Base-by-base conservation (phyloP, 2,797 vertebrate species). In the Gadopsis bispinosus region DNA sequence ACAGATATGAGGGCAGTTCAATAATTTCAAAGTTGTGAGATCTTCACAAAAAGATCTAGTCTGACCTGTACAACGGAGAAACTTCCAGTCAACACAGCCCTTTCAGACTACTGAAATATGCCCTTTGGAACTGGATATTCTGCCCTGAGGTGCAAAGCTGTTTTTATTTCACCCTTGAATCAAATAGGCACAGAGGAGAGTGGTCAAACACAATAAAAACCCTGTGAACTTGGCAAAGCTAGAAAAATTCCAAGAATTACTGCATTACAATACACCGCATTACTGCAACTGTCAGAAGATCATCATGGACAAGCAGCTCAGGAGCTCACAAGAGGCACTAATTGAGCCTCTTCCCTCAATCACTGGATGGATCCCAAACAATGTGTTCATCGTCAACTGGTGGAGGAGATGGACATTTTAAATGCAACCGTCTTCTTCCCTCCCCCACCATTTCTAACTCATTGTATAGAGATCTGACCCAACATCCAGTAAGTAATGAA, bases 121-220 rank as follows among this genome's bases (percentile, higher is more conserved):
- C 85, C 79, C 79, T 90, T 89, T 89, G 75, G 83, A 86, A 77
- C 60, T 72, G 69, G 51, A 76, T 65, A 76, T 75, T 89, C 80
- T 70, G 78, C 83, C 84, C 82, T 48, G 73, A 63, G 84, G 87
- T 81, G 69, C 53, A 78, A 50, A 73, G 63, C 62, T 58, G 71
- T 77, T 89, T 83, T 86, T 64, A 74, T 80, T 83, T 62, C 59
- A 74, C 35, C 51, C 71, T 74, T 76, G 75, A 88, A 76, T 88
- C 59, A 70, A 78, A 83, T 59, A 61, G 60, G 39, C 80, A 70
- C 58, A 77, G 37, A 83, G 53, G 20, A 81, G 70, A 81, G 58
- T 64, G 68, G 61, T 83, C 63, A 70, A 75, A 83, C 31, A 65
- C 22, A 60, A 70, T 70, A 71, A 77, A 73, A 67, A 22, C 19